Evolutionary conservation across 1,140 invertebrate species (phyloP).

Genomic region (Teleopsis dalmanni): DNA sequence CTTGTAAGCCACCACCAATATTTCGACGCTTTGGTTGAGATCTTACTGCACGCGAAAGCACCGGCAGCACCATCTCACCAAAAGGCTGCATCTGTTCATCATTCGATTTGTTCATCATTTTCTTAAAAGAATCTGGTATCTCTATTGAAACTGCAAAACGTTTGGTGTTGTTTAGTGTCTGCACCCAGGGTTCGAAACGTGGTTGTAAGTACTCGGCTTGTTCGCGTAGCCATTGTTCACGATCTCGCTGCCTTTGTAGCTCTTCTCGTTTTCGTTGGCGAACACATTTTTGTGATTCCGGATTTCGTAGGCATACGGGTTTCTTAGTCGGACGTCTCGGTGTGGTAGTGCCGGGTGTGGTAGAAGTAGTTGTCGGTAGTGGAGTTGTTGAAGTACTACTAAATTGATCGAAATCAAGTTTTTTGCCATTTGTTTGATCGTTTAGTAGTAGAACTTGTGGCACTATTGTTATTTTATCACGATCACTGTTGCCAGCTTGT

Average conservation of each 20-base stretch:
- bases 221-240: constrained; percentile 33
- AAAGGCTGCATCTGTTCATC: background rate
- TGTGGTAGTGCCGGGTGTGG: constrained; percentile 10
- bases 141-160: constrained; percentile 36
- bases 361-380: constrained; percentile 12
- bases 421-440: constrained; percentile 16
- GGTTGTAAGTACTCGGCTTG: constrained; percentile 29
- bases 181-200: constrained; percentile 28
- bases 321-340: constrained; percentile 18
- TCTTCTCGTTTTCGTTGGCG: constrained; percentile 32
- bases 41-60: constrained; percentile 25
- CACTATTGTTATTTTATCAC: constrained; percentile 19
- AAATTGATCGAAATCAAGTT: background rate
- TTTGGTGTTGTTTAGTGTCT: constrained; percentile 36
- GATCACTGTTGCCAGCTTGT: constrained; percentile 10
- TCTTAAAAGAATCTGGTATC: constrained; percentile 36
- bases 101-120: constrained; percentile 8
- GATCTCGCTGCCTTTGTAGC: constrained; percentile 30
- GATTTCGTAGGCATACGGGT: constrained; percentile 31
- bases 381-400: constrained; percentile 9
- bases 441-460: constrained; percentile 34
- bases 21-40: constrained; percentile 24
- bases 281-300: constrained; percentile 31
- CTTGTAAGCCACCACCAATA: constrained; percentile 12
- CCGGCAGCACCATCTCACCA: constrained; percentile 16